A percentile compares a stretch with the other conserved stretches of the same genome.
Conservation (phyloP, 53 echinoderm and acorn worm genomes). For the Echinometra lucunter region DNA sequence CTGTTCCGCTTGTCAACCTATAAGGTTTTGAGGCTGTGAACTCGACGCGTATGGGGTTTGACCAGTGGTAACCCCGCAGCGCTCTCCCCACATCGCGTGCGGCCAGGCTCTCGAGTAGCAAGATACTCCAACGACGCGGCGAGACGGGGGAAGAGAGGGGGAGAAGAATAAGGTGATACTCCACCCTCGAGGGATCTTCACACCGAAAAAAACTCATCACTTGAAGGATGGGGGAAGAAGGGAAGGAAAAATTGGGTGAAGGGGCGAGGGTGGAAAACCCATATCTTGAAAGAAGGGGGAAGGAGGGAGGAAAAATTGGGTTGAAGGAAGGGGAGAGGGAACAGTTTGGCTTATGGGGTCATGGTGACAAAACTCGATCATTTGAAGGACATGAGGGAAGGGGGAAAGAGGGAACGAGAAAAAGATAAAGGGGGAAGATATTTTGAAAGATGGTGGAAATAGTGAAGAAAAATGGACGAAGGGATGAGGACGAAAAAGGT, state of each 20-base stretch:
- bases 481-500: no score
- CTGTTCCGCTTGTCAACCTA: constrained; percentile 54
- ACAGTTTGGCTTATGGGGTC: no score
- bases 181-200: constrained; percentile 39
- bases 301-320: not conserved
- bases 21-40: constrained; percentile 45
- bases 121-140: constrained; percentile 28
- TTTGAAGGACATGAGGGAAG: no score
- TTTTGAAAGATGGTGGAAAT: no score
- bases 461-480: no score
- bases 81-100: constrained; percentile 25
- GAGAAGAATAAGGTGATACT: constrained; percentile 48
- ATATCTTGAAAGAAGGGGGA: no score
- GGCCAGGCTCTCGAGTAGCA: constrained; percentile 46
- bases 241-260: not conserved
- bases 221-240: constrained; percentile 23
- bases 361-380: no score
- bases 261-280: not conserved
- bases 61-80: constrained; percentile 61
- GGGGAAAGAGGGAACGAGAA: not conserved
- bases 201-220: constrained; percentile 35
- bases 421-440: no score
- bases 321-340: not conserved
- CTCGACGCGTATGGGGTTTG: constrained; percentile 43
- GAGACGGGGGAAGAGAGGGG: constrained; percentile 17